phyloP scores from a whole-genome alignment of 1,140 invertebrate species.

The Camponotus pennsylvanicus region DNA sequence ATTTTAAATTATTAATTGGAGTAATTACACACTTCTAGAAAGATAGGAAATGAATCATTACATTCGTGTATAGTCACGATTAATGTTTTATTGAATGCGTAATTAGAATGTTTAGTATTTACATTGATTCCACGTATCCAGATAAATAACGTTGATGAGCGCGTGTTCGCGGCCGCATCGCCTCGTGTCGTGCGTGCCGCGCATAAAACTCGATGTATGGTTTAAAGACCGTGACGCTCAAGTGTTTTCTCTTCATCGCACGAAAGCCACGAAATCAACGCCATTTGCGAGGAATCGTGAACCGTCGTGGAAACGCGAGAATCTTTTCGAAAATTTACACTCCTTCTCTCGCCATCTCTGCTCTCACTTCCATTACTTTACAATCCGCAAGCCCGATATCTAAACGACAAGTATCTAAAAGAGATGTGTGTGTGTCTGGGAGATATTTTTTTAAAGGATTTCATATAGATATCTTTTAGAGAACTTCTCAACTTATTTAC shows the following conservation, averaged over 20 bases:
- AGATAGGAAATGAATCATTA: background rate
- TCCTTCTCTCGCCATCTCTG: background rate
- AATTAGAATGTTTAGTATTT: slow-evolving; percentile 73
- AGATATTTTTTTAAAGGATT: background rate
- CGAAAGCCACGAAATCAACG: slow-evolving; percentile 21
- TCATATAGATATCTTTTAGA: background rate
- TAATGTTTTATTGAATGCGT: slow-evolving; percentile 77
- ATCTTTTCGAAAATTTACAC: slow-evolving; percentile 9
- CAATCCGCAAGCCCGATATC: background rate
- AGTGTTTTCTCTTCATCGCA: slow-evolving; percentile 28
- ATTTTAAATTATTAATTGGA: background rate
- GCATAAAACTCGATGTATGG: slow-evolving; percentile 52
- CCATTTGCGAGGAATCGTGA: background rate
- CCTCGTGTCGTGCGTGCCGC: slow-evolving; percentile 42
- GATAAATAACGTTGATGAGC: slow-evolving; percentile 56
- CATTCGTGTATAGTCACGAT: slow-evolving; percentile 53
- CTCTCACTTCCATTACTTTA: background rate
- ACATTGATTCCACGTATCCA: slow-evolving; percentile 76
- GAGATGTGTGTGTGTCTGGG: background rate
- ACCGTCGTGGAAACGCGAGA: background rate
- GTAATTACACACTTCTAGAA: background rate
- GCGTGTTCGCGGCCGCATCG: slow-evolving; percentile 39
- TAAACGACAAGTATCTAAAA: background rate
- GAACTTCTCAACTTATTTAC: background rate
- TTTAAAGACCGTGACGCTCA: slow-evolving; percentile 27